Evolutionary conservation across 2,113 vertebrate species (phyloP), one percentile per base, ranked within the genome.

Genomic region (Thymallus thymallus): DNA sequence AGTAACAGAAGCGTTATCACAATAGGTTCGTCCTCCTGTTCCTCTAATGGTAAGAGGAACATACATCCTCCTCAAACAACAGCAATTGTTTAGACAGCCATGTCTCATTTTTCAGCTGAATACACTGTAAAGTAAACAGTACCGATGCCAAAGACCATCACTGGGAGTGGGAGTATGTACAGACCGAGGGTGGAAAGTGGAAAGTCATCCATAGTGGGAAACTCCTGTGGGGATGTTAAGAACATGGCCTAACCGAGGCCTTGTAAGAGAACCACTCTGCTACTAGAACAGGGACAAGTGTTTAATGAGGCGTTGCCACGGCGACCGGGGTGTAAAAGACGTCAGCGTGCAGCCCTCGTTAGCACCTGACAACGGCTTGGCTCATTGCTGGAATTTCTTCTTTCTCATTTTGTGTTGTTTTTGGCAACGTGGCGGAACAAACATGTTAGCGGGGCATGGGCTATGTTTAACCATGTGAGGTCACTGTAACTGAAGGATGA

Each of bases 401-500:
- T 23, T 3, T 29, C 35, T 41, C 35, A 41, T 41, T 9, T 79
- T 76, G 76, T 87, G 89, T 91, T 75, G 63, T 89, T 85, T 9
- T 77, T 58, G 64, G 41, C 2, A 24, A 24, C n/a, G 55, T 22
- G 7, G 1, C 7, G 7, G 9, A 41, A 41, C 35, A 41, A 41
- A 41, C 35, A 41, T 1, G 35, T 41, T 10, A 12, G 41, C 35
- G 9, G 35, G 35, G 35, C 2, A 41, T 9, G 2, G 35, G 35
- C 78, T 91, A 91, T 90, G 88, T 90, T 88, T 90, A 90, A 76
- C 56, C 12, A 56, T 20, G 48, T 88, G 82, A 91, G 71, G 84
- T 89, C 85, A 88, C 73, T 10, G 48, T 79, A 80, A 74, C 61
- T 26, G 63, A 76, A 67, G 78, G 46, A 79, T 67, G 66, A 72